Conservation (phyloP, 2,797 vertebrate species). For the Mionectes olivaceus region DNA sequence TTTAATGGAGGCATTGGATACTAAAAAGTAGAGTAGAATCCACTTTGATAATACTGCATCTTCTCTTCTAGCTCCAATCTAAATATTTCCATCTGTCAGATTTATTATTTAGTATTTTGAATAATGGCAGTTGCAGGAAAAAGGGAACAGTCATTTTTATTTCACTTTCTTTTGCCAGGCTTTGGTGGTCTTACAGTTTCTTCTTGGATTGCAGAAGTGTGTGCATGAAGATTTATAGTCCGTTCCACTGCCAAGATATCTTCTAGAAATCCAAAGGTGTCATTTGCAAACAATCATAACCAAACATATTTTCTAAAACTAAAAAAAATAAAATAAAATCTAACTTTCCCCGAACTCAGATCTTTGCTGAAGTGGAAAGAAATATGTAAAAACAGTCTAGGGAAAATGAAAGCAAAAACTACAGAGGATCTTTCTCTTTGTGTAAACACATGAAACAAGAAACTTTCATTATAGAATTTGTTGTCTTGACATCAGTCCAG, state of each 20-base stretch:
- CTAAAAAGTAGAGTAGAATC: conserved; percentile 17
- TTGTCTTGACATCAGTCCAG: background rate
- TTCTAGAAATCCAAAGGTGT: conserved; percentile 17
- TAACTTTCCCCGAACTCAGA: background rate
- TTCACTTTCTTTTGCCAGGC: conserved; percentile 25
- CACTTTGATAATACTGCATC: conserved; percentile 38
- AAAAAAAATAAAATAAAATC: background rate
- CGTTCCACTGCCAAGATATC: background rate
- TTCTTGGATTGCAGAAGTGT: background rate
- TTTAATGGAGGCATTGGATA: background rate
- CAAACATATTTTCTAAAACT: background rate
- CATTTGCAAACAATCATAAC: background rate
- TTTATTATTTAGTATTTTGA: conserved; percentile 35
- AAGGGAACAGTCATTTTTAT: conserved; percentile 9
- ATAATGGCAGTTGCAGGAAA: background rate
- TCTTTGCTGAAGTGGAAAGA: background rate
- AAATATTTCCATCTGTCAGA: conserved; percentile 55
- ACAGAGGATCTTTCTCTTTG: background rate
- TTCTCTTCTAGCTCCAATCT: conserved; percentile 6
- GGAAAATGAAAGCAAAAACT: background rate
- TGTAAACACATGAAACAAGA: background rate
- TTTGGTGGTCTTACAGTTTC: conserved; percentile 25
- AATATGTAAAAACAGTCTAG: background rate
- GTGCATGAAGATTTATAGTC: conserved; percentile 6
- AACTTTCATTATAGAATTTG: background rate